Percentiles rank a stretch among this genome's conserved stretches.
Conservation (phyloP, 2,888 invertebrate genomes). For the Gastrophysa polygoni region DNA sequence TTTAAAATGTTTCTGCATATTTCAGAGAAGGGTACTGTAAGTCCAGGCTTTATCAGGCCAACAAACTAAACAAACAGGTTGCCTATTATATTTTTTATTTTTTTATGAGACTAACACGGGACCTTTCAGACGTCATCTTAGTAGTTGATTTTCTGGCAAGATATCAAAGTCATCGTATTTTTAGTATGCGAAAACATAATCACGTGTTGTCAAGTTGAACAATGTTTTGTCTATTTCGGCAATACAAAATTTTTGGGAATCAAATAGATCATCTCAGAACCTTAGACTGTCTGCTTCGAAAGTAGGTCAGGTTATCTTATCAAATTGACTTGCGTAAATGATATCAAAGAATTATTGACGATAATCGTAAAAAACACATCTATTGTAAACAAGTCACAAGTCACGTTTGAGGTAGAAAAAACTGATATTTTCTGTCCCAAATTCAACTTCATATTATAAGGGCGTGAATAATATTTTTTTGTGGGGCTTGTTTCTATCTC, state of each 20-base stretch:
- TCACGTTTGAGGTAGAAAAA: too few relatives aligned
- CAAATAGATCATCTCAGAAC: background rate
- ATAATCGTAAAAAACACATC: background rate
- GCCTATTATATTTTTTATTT: too few relatives aligned
- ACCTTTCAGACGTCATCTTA: background rate
- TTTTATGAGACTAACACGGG: too few relatives aligned
- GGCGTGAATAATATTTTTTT: too few relatives aligned
- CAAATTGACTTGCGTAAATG: background rate
- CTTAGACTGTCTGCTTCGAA: background rate
- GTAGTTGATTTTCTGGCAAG: slow-evolving; percentile 5
- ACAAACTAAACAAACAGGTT: too few relatives aligned
- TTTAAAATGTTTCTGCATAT: too few relatives aligned
- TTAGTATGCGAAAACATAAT: slow-evolving; percentile 10
- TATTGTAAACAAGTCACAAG: too few relatives aligned
- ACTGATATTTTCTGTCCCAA: too few relatives aligned
- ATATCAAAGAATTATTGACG: background rate
- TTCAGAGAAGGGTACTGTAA: too few relatives aligned
- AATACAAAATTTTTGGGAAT: background rate
- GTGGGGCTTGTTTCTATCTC: too few relatives aligned
- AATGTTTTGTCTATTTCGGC: background rate
- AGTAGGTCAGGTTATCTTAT: background rate
- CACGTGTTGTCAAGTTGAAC: background rate
- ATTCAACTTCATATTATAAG: too few relatives aligned
- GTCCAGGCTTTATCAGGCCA: too few relatives aligned
- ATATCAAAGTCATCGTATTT: slow-evolving; percentile 17